Evolutionary conservation across 2,113 vertebrate species (phyloP), one percentile per base, ranked within the genome.

Genomic region (Tetrax tetrax): DNA sequence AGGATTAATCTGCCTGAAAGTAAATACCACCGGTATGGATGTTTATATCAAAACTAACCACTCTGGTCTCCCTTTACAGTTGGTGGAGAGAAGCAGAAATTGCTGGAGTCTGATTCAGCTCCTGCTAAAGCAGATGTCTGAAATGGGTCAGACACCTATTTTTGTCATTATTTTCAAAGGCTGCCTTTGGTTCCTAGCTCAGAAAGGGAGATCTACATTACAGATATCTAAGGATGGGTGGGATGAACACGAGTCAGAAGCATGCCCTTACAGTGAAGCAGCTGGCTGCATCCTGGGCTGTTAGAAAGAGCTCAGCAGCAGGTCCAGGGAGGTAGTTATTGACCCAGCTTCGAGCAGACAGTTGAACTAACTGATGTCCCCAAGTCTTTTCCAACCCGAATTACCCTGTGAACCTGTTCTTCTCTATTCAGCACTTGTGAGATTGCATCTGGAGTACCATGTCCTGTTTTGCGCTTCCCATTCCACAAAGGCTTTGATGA

Each of bases 91-190:
- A 90, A 60, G 7, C 27, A 48, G 64, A 33, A 59, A 22, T 61
- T 90, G 66, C 74, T 61, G 56, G 53, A 59, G 33, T 2, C 23
- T 71, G 78, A 87, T 82, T 91, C 92, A 85, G 64, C 85, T 77
- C 48, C 33, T 87, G 43, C 65, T 87, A 27, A 59, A 84, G 78
- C 6, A 84, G 82, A 54, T 75, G 70, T 60, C 90, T 90, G 70
- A 95, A 92, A 83, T 61, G 63, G 90, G 85, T 93, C 85, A 93
- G 70, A 47, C 57, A 72, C 57, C 53, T 82, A 29, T 85, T 97
- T 94, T 74, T 79, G 82, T 60, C 48, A 12, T 51, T 90, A 38
- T 91, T 86, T 94, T 80, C 78, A 91, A 78, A 95, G 78, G 45
- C 37, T 90, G 65, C 48, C 65, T 85, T 83, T 50, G 74, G 5